These are phyloP conservation scores for Thaumetopoea pityocampa DNA, from an alignment of 1,140 invertebrate genomes.

Conservation along the genomic window DNA sequence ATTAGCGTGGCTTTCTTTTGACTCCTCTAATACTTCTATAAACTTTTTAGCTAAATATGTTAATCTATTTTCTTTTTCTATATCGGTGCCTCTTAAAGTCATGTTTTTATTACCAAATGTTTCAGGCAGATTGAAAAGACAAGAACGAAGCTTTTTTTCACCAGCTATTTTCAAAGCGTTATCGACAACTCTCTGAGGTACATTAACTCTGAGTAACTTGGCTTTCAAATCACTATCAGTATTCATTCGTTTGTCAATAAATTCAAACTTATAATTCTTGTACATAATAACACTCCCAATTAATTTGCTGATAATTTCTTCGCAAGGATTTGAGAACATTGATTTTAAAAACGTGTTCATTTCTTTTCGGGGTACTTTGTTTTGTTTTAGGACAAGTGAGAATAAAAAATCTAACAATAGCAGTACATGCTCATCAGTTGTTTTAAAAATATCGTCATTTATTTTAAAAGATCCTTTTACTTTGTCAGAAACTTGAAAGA, in stretches of 20 bases:
- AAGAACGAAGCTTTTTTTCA: neutral
- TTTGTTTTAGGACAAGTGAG: neutral
- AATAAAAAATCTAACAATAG: neutral
- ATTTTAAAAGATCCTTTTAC: conserved; percentile 1
- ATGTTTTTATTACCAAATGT: conserved; percentile 11
- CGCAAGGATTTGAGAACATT: neutral
- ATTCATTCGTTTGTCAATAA: too few species aligned
- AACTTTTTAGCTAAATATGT: neutral
- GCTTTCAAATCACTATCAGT: too few species aligned
- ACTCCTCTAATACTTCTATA: neutral
- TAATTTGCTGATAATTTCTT: neutral
- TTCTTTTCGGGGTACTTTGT: neutral
- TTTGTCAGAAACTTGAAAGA: conserved; percentile 7
- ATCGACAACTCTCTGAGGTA: neutral
- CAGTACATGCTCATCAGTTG: neutral
- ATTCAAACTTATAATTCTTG: conserved; percentile 2
- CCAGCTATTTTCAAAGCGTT: neutral
- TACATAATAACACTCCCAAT: conserved; percentile 1
- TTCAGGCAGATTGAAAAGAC: conserved; percentile 5
- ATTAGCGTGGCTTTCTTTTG: neutral
- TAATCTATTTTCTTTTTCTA: neutral
- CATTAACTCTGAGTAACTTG: neutral
- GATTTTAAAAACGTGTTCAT: neutral
- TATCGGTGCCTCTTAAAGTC: neutral
- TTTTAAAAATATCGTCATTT: conserved; percentile 2